Base-by-base conservation (phyloP, 2,888 invertebrate species). In the Scaptomyza parva region DNA sequence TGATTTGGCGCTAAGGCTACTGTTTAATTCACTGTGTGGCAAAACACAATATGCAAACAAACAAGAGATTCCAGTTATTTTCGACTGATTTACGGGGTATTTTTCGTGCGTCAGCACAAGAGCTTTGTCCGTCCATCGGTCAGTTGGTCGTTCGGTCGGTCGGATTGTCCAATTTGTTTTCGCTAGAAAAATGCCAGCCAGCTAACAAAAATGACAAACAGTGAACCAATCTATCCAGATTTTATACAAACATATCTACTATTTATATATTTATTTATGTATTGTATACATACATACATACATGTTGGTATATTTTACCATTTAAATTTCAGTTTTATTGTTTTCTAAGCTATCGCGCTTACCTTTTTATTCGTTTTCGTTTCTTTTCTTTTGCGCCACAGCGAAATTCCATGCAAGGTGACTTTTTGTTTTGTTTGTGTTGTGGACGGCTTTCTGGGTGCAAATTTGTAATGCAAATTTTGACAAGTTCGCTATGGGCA, bases 381-480 rank as follows among this genome's bases (percentile, higher is more conserved):
- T 47, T 18, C 24, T 44, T 69, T 55, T 43, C 41, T 60, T 65
- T 53, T 40, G 48, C 54, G 50, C 55, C 55, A 66, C 67, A 70
- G 70, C 81, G 68, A 87, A 88, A 89, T 87, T 87, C 88, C 89
- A 78, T 47, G 82, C 89, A 89, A 87, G 87, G 89, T 88, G 88
- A 87, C 81, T 87, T 83, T 76, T 70, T 85, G n/a, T 71, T 78
- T 65, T 70, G 70, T 65, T n/a, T n/a, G n/a, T 51, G n/a, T 18
- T 28, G 51, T 55, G 52, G 47, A 62, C 44, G 53, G 59, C 61
- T 86, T 86, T 88, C 78, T 78, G 80, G 88, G 76, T 72, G 81
- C 79, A 67, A 86, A 88, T 87, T 89, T 89, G 73, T 78, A 87
- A 86, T 87, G 76, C 86, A 89, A 87, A 87, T 89, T 37, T 53